phyloP scores from a whole-genome alignment of 2,113 vertebrate species.

The Phyllopteryx taeniolatus region DNA sequence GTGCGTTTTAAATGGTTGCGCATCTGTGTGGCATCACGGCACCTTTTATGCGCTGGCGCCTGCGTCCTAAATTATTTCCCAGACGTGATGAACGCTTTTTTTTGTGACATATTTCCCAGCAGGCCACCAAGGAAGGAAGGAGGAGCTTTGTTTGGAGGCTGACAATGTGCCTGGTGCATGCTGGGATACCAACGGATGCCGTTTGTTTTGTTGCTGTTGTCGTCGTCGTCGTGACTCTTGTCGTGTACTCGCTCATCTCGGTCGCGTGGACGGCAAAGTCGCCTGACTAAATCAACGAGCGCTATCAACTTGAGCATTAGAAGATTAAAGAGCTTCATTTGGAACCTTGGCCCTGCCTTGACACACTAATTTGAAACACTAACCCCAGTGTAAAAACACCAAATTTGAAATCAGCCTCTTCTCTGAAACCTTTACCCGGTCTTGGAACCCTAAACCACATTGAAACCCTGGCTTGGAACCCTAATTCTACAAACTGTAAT shows the following conservation, averaged over 20 bases:
- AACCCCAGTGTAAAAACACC: no score
- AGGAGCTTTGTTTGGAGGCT: neutral
- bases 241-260: neutral
- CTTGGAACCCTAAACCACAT: no score
- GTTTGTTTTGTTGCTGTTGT: constrained; percentile 2
- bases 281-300: neutral
- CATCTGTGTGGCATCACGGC: neutral
- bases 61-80: constrained; percentile 10
- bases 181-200: neutral
- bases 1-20: neutral
- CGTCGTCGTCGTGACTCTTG: neutral
- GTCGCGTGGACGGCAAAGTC: neutral
- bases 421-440: no score
- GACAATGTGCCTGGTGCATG: neutral
- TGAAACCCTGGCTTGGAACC: no score
- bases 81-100: constrained; percentile 1
- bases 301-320: neutral
- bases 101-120: constrained; percentile 11
- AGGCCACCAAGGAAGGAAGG: neutral
- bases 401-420: no score
- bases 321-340: neutral
- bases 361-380: no score
- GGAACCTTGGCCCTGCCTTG: neutral
- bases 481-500: no score
- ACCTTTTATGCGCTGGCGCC: neutral